Percentiles rank a stretch among this genome's conserved stretches.
These are phyloP conservation scores for Epiblema foenella DNA, from an alignment of 2,888 invertebrate species.

Conservation along the genomic window DNA sequence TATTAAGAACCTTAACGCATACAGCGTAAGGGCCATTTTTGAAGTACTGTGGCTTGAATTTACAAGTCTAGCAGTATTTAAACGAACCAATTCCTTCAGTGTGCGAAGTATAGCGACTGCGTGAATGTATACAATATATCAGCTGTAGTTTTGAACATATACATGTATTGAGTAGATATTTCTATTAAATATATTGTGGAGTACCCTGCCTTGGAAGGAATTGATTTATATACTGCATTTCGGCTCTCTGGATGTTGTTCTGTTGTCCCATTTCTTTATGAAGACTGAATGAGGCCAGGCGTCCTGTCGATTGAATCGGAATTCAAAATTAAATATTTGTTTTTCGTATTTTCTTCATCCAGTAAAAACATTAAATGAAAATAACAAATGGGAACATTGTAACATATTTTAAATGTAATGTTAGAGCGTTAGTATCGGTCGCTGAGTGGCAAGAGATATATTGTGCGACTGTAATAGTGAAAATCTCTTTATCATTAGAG, in stretches of 20 bases:
- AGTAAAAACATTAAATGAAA: slow-evolving; percentile 66
- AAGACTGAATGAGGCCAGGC: slow-evolving; percentile 46
- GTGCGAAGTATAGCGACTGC: slow-evolving; percentile 29
- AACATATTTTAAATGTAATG: slow-evolving; percentile 83
- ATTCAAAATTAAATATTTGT: slow-evolving; percentile 49
- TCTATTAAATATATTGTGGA: slow-evolving; percentile 48
- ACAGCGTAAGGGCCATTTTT: slow-evolving; percentile 5
- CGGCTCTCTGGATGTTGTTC: slow-evolving; percentile 50
- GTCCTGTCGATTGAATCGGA: slow-evolving; percentile 45
- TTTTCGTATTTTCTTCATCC: slow-evolving; percentile 57
- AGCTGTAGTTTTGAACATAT: slow-evolving; percentile 46
- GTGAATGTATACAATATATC: slow-evolving; percentile 44
- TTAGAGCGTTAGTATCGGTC: slow-evolving; percentile 78
- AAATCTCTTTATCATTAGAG: slow-evolving; percentile 79
- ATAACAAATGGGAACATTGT: slow-evolving; percentile 85
- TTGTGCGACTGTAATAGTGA: slow-evolving; percentile 75
- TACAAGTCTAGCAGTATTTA: not conserved
- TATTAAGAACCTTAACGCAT: slow-evolving; percentile 17
- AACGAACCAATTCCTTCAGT: not conserved
- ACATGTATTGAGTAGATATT: slow-evolving; percentile 48
- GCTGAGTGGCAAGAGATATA: slow-evolving; percentile 74
- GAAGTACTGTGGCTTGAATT: not conserved
- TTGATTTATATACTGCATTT: slow-evolving; percentile 64
- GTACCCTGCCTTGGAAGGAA: slow-evolving; percentile 52
- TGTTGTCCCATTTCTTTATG: slow-evolving; percentile 48